Base-by-base conservation (phyloP, 2,113 vertebrate species). In the Sylvilagus bachmani region DNA sequence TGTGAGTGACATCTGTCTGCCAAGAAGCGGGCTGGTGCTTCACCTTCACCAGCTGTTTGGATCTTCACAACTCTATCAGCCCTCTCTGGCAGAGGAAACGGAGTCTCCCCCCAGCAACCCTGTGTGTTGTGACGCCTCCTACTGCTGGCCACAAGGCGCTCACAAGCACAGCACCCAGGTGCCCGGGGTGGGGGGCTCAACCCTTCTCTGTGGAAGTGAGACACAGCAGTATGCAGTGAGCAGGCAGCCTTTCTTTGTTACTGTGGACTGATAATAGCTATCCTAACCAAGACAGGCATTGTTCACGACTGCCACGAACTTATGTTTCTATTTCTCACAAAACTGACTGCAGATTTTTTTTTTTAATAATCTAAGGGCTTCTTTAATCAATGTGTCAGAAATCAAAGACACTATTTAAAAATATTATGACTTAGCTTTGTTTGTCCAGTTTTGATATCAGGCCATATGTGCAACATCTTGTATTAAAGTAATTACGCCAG, bases 391-490 rank as follows among this genome's bases (percentile, higher is more conserved):
- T 31, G 13, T 75, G 29, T 82, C 51, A 82, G 55, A 90, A 87
- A 84, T 53, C 62, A 90, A 95, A 84, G 33, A 21, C 21, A 91
- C 33, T 79, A 89, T 66, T 90, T 93, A 53, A 92, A 91, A 93
- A 91, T 61, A 88, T 10, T 90, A 67, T 53, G 13, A 89, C 53
- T 95, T 67, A 24, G 16, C 31, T 87, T 90, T 89, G 25, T 93
- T 86, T 67, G 27, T 78, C 25, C 51, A 53, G 11, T 80, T 89
- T 61, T 96, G 19, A n/a, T 38, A 80, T 53, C 5, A 38, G 25
- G 17, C 12, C 66, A 36, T 24, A 79, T 19, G n/a, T 70, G 14
- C 14, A 94, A 85, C 3, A 51, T 51, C 49, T 93, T 85, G 61
- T 19, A 70, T 80, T 62, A 89, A 96, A 84, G 29, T 80, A 95